Base-by-base conservation (phyloP, 2,888 invertebrate genomes). In the Argyresthia albistria region DNA sequence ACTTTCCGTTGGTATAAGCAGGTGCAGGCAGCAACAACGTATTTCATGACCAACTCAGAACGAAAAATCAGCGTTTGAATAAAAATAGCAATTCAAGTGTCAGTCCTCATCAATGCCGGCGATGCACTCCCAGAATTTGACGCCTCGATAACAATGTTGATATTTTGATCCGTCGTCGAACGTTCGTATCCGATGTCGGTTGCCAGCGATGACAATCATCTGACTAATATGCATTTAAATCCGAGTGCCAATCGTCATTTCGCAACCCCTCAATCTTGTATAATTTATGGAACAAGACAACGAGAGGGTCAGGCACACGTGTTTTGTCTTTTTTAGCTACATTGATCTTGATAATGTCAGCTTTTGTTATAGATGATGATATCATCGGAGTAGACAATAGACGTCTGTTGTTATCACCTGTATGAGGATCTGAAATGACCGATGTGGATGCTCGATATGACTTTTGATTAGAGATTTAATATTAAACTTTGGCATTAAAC, bases 201-300 rank as follows among this genome's bases (percentile, higher is more conserved):
- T 75, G 78, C 78, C 79, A 78, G 74, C 66, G 64, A 69, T 72
- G 69, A 68, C 70, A 72, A 72, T 66, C 70, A 66, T 63, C 64
- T 69, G 67, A 73, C 67, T 65, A 67, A 68, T 70, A 63, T 60
- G 57, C 67, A 71, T 72, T 66, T 69, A 66, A 69, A 70, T 65
- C 59, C 63, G 63, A 61, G 60, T 75, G 73, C 74, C 76, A 74
- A 81, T 80, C 63, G 59, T 60, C 58, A 65, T 77, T 74, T 69
- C 66, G 68, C 70, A 73, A 74, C 63, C 65, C 61, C 69, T 73
- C 74, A 67, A 76, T 75, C 67, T 65, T 53, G 53, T 57, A 55
- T 74, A 71, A 77, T 76, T 76, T 69, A 78, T 78, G 66, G 69
- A 67, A 61, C 56, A 57, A 65, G 68, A 73, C 66, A 68, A 65